Evolutionary conservation across 2,797 vertebrate species (phyloP), one percentile per base, ranked within the genome.

Genomic region (Protonibea diacanthus): DNA sequence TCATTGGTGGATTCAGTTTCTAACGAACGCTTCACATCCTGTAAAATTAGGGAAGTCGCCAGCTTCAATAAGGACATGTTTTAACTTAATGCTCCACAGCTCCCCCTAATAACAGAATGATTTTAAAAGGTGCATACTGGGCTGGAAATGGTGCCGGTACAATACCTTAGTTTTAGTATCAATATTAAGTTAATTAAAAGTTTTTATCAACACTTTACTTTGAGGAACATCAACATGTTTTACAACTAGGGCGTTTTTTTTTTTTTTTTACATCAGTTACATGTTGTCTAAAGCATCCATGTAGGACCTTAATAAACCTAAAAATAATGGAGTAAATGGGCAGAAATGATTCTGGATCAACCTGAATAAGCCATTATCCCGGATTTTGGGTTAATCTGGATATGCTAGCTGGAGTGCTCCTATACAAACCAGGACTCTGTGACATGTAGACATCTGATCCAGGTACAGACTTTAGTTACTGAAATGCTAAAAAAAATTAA

Each of bases 1-100:
- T 58, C 65, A 59, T 17, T 2, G 11, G 27, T 57, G 64, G 49
- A 66, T 52, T 74, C 12, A 40, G 44, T 74, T 75, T 47, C 48
- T 69, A 21, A n/a, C 6, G 49, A 60, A 63, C 9, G 23, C 47
- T 42, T 49, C 25, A 15, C 23, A 33, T 40, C 42, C n/a, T n/a
- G 10, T 56, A 17, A 29, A 40, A 53, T 23, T 20, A 60, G 51
- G 5, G 7, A 42, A 12, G 64, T 57, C 56, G 25, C 38, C 38
- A 21, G 47, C 29, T 18, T 52, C 53, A 0, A 11, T 40, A n/a
- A 64, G 40, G 17, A 47, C 23, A 2, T 6, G 8, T 17, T 51
- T 48, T 42, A 29, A 29, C 29, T 29, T 29, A 29, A 29, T 1
- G 29, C 29, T 29, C 6, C 5, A n/a, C n/a, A 10, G 10, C 17